A percentile compares a stretch with the other conserved stretches of the same genome.
Evolutionary conservation across 2,113 vertebrate species (phyloP).

Genomic region (Ictalurus punctatus): DNA sequence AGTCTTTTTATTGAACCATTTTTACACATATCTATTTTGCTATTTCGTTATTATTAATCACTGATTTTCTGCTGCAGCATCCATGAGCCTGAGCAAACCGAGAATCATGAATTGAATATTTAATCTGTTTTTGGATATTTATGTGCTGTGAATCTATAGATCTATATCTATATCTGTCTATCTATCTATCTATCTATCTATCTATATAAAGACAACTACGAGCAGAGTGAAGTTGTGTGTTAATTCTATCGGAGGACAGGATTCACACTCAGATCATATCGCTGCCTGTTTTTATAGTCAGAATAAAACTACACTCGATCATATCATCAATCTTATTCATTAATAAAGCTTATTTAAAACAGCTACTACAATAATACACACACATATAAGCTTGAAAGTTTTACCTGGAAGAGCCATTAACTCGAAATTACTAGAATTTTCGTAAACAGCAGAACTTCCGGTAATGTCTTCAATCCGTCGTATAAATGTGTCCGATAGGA

Average conservation of each 20-base stretch:
- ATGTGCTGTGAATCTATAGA: not conserved
- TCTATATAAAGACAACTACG: too few species aligned
- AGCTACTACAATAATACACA: not conserved
- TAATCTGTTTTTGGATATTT: not conserved
- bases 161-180: not conserved
- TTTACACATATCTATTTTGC: not conserved
- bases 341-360: not conserved
- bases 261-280: not conserved
- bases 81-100: not conserved
- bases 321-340: not conserved
- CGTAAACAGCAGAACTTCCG: not conserved
- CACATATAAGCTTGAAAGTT: not conserved
- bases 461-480: not conserved
- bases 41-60: not conserved
- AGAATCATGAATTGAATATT: not conserved
- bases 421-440: not conserved
- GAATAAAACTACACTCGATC: not conserved
- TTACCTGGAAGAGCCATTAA: slow-evolving; percentile 46
- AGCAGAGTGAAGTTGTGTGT: not conserved
- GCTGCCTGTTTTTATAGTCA: not conserved
- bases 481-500: slow-evolving; percentile 28
- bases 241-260: not conserved
- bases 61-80: not conserved
- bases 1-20: not conserved
- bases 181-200: too few species aligned